These are phyloP conservation scores for Eretmochelys imbricata DNA, from an alignment of 2,113 vertebrate genomes.

Conservation along the genomic window DNA sequence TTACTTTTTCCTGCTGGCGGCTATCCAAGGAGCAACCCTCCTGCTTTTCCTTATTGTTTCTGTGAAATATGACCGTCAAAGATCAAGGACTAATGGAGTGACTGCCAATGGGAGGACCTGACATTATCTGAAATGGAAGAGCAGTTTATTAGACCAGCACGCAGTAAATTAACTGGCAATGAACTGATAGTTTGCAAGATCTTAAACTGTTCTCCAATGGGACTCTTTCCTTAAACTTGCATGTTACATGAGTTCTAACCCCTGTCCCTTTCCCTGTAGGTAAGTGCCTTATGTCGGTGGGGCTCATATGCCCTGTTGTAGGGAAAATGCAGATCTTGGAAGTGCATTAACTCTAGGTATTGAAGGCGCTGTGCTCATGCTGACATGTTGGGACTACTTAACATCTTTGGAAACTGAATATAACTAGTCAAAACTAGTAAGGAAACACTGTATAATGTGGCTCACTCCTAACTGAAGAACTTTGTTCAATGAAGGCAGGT, in stretches of 20 bases:
- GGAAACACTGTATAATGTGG: not conserved
- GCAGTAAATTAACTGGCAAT: not conserved
- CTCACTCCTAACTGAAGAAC: not conserved
- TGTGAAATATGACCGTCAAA: conserved; percentile 90
- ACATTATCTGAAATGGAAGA: not conserved
- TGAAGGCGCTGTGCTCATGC: not conserved
- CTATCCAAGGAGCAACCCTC: conserved; percentile 91
- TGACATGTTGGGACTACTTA: not conserved
- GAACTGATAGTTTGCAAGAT: not conserved
- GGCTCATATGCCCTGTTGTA: not conserved
- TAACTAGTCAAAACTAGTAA: fast-evolving
- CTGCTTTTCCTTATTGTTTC: conserved; percentile 93
- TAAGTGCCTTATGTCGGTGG: conserved; percentile 65
- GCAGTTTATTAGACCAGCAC: not conserved
- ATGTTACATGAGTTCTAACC: not conserved
- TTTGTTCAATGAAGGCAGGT: not conserved
- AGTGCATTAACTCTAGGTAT: not conserved
- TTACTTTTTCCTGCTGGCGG: conserved; percentile 96
- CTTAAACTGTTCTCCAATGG: not conserved
- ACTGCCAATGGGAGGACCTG: conserved; percentile 64
- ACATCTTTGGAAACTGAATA: not conserved
- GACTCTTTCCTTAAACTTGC: not conserved
- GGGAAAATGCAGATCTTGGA: not conserved
- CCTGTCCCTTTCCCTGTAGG: not conserved
- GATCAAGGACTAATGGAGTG: not conserved